Percentiles rank a stretch among this genome's conserved stretches.
phyloP scores from a whole-genome alignment of 2,888 invertebrate species.

The Lymantria dispar region DNA sequence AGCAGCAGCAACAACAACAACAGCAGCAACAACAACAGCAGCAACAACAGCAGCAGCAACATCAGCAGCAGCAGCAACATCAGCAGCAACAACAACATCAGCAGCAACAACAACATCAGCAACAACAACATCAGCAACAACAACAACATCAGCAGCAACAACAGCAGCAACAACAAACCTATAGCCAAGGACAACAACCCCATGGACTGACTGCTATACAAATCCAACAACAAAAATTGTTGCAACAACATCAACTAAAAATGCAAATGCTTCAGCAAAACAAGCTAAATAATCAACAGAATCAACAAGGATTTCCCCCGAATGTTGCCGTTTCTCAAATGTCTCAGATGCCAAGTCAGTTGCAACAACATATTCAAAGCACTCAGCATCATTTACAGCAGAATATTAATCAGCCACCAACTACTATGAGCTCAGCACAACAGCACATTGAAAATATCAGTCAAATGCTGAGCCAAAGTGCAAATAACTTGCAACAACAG shows the following conservation, averaged over 20 bases:
- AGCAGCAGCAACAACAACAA: conserved; percentile 39
- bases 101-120: conserved; percentile 30
- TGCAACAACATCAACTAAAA: conserved; percentile 82
- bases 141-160: conserved; percentile 45
- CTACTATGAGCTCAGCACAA: conserved; percentile 82
- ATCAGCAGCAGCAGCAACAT: conserved; percentile 32
- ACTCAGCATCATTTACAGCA: conserved; percentile 72
- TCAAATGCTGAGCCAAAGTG: conserved; percentile 80
- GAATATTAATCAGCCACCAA: conserved; percentile 60
- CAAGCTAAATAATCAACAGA: conserved; percentile 50
- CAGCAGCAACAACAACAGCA: conserved; percentile 41
- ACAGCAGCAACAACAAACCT: conserved; percentile 45
- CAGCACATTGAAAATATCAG: conserved; percentile 84
- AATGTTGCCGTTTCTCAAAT: conserved; percentile 70
- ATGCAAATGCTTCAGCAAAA: conserved; percentile 75
- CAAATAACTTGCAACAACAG: conserved; percentile 73
- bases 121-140: conserved; percentile 30
- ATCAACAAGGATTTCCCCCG: conserved; percentile 66
- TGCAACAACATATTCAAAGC: conserved; percentile 68
- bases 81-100: conserved; percentile 45
- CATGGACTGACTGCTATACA: conserved; percentile 75
- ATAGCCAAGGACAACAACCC: conserved; percentile 48
- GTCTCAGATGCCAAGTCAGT: conserved; percentile 65
- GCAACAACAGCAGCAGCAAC: conserved; percentile 41
- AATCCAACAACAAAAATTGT: conserved; percentile 78